Evolutionary conservation across 2,797 vertebrate species (phyloP), one percentile per base, ranked within the genome.

Genomic region (Sebastolobus altivelis): DNA sequence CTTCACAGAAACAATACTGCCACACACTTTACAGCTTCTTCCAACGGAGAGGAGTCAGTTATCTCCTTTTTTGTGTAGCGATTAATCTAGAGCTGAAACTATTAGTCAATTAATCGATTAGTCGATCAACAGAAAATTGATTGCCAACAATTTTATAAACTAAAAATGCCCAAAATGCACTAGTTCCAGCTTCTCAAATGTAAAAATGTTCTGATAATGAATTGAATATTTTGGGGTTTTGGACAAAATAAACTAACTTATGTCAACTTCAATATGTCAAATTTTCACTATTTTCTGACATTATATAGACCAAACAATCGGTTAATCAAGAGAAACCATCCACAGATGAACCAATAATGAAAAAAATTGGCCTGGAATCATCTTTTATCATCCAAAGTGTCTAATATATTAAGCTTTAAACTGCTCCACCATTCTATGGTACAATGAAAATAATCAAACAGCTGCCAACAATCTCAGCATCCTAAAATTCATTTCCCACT

Each of bases 1-100:
- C 65, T 68, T 83, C 43, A 86, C 55, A 66, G 49, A 83, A 87
- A 89, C 72, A 88, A 90, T 61, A 87, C 76, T 80, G 75, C 18
- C 60, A 72, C 72, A 75, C 38, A 81, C 70, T 56, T 80, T 79
- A 82, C 61, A 86, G 80, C 76, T 38, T 81, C 79, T 69, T 78
- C 73, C 66, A 72, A 12, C 2, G 10, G 25, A 75, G 52, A 72
- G 10, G 18, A 37, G 65, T 75, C 35, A 3, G 8, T 56, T 16
- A 18, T 31, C 12, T 58, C 14, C 54, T 37, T 46, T 61, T 13
- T 61, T 43, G 33, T 37, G 16, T 4, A 58, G 54, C 13, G 38
- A 75, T 63, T 63, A 1, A 65, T 72, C 37, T 49, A 4, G 43
- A 55, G 66, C 65, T 68, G 31, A 60, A 68, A 46, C 3, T 12